Conservation (phyloP, 2,113 vertebrate species). For the Herpetotheres cachinnans region DNA sequence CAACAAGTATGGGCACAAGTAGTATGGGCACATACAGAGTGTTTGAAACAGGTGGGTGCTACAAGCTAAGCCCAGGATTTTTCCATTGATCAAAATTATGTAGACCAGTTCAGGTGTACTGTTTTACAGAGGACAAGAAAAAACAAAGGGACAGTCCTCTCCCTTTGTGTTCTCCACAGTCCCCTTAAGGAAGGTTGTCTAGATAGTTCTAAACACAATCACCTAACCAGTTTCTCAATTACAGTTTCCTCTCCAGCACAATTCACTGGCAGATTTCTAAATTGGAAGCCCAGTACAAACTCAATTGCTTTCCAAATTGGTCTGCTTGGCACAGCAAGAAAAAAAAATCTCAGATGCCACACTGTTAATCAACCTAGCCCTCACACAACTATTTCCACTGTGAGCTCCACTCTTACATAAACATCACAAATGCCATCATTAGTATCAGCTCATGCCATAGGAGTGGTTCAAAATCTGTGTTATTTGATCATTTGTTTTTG, state of each 20-base stretch:
- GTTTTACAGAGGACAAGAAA: not conserved
- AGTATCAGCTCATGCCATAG: not conserved
- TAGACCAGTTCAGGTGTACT: not conserved
- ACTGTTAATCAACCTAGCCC: not conserved
- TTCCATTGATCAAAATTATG: not conserved
- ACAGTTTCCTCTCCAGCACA: not conserved
- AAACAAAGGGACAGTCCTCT: not conserved
- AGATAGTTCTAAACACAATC: not conserved
- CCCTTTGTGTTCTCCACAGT: not conserved
- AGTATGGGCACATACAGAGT: not conserved
- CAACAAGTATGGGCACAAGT: not conserved
- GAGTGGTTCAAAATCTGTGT: slow-evolving; percentile 21
- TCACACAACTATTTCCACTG: not conserved
- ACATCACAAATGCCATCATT: slow-evolving; percentile 22
- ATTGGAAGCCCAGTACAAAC: not conserved
- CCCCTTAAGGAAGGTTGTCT: not conserved
- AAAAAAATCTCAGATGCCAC: not conserved
- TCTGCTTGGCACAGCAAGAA: not conserved
- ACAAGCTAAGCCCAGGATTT: not conserved
- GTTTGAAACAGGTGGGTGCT: not conserved
- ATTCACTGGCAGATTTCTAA: not conserved
- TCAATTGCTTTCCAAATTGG: not conserved
- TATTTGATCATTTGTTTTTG: slow-evolving; percentile 63
- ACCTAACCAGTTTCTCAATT: not conserved
- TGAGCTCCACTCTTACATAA: not conserved